A percentile compares a stretch with the other conserved stretches of the same genome.
Evolutionary conservation across 1,140 invertebrate species (phyloP).

Genomic region (Planococcus citri): DNA sequence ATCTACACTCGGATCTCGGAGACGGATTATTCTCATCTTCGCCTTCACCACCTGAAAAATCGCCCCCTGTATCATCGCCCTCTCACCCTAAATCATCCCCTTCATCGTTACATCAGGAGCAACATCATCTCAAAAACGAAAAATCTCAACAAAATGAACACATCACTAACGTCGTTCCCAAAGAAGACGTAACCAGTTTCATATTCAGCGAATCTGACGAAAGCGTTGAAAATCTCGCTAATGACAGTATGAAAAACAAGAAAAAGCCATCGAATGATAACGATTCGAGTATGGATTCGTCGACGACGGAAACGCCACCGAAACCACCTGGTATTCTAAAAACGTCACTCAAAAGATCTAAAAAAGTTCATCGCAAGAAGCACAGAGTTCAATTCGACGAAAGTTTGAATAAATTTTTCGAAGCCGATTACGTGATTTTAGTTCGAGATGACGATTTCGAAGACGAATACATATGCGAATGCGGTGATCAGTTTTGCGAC

Average conservation of each 20-base stretch:
- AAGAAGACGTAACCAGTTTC: conserved; percentile 13
- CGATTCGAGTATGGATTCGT: background rate
- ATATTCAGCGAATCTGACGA: conserved; percentile 1
- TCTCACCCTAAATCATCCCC: too few relatives aligned
- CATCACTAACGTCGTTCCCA: background rate
- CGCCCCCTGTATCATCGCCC: too few relatives aligned
- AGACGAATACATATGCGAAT: conserved; percentile 41
- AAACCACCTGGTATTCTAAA: background rate
- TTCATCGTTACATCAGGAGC: background rate
- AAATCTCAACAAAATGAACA: background rate
- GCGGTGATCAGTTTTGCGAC: conserved; percentile 25
- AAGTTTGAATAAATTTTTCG: conserved; percentile 72
- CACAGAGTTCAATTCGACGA: conserved; percentile 74
- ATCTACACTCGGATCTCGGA: background rate
- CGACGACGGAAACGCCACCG: background rate
- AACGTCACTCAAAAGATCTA: conserved; percentile 26
- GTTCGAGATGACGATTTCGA: conserved; percentile 62
- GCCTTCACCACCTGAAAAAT: background rate
- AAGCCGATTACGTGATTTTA: conserved; percentile 74
- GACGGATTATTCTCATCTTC: background rate
- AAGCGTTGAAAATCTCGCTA: background rate
- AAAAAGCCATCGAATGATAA: background rate
- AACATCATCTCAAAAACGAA: too few relatives aligned
- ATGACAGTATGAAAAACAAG: background rate
- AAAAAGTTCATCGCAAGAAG: conserved; percentile 38